Evolutionary conservation across 2,888 invertebrate genomes (phyloP).

Genomic region (Silvanus unidentatus): DNA sequence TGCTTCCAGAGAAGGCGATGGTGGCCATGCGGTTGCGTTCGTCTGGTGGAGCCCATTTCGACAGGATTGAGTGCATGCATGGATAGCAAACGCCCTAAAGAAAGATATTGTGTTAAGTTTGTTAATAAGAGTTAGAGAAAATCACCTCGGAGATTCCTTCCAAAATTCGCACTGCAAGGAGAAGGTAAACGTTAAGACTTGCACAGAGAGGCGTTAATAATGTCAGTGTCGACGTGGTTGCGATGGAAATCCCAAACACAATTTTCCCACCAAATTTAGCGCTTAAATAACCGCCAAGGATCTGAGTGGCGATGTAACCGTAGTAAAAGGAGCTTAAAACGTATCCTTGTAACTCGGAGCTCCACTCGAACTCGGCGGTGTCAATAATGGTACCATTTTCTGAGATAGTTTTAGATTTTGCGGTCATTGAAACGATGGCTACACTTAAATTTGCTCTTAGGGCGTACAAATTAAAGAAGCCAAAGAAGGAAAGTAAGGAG

Average conservation of each 20-base stretch:
- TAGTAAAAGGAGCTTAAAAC: conserved; percentile 85
- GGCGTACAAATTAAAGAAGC: conserved; percentile 73
- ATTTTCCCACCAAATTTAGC: conserved; percentile 79
- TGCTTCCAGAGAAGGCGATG: conserved; percentile 77
- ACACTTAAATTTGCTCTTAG: conserved; percentile 81
- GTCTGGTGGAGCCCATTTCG: conserved; percentile 75
- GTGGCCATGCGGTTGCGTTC: conserved; percentile 74
- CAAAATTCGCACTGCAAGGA: conserved; percentile 59
- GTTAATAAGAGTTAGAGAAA: conserved; percentile 2
- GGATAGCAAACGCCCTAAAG: conserved; percentile 74
- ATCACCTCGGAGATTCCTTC: no score
- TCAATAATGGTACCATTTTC: not conserved
- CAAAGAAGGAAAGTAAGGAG: conserved; percentile 68
- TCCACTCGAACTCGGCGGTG: conserved; percentile 68
- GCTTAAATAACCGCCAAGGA: conserved; percentile 79
- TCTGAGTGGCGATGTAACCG: conserved; percentile 78
- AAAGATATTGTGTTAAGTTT: no score
- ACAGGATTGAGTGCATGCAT: conserved; percentile 76
- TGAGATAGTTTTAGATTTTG: conserved; percentile 13
- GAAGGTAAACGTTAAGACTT: conserved; percentile 59
- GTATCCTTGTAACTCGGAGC: conserved; percentile 66
- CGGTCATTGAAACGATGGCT: conserved; percentile 82
- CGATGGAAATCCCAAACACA: conserved; percentile 74
- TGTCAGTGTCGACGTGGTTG: conserved; percentile 70
- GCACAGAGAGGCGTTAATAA: conserved; percentile 73